Evolutionary conservation across 2,113 vertebrate genomes (phyloP).

Genomic region (Mastomys natalensis): DNA sequence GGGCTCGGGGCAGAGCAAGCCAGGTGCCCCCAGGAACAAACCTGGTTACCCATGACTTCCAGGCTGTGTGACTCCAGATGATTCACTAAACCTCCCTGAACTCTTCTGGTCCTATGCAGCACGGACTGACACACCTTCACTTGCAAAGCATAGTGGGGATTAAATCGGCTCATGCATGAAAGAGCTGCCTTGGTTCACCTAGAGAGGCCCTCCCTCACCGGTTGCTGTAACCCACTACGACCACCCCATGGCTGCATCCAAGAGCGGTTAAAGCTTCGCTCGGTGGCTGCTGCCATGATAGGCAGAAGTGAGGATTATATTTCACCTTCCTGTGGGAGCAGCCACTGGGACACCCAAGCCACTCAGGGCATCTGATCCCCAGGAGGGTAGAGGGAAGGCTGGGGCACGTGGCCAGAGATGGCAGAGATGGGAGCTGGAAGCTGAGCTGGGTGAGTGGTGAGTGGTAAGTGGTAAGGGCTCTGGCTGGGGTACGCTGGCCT

Average conservation of each 20-base stretch:
- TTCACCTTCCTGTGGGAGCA: constrained; percentile 77
- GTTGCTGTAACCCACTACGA: too few relatives aligned
- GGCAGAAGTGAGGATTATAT: constrained; percentile 56
- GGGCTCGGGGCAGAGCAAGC: neutral
- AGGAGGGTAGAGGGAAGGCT: constrained; percentile 54
- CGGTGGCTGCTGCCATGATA: constrained; percentile 28
- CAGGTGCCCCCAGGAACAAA: neutral
- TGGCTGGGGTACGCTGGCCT: neutral
- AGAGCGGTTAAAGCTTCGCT: constrained; percentile 52
- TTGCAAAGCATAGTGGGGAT: neutral
- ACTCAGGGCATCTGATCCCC: constrained; percentile 70
- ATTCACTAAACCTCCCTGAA: constrained; percentile 22
- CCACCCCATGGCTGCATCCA: neutral
- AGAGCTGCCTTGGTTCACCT: neutral
- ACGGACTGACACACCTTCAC: neutral
- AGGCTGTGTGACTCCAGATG: neutral
- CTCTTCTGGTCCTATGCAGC: neutral
- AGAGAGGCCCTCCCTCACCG: neutral
- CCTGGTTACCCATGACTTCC: neutral
- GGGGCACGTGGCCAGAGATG: constrained; percentile 70
- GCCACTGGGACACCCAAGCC: constrained; percentile 69
- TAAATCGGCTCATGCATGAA: neutral
- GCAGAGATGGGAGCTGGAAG: neutral
- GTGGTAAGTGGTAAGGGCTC: neutral
- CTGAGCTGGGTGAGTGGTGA: neutral